Evolutionary conservation across 2,888 invertebrate genomes (phyloP), one percentile per base, ranked within the genome.

Genomic region (Trissolcus japonicus): DNA sequence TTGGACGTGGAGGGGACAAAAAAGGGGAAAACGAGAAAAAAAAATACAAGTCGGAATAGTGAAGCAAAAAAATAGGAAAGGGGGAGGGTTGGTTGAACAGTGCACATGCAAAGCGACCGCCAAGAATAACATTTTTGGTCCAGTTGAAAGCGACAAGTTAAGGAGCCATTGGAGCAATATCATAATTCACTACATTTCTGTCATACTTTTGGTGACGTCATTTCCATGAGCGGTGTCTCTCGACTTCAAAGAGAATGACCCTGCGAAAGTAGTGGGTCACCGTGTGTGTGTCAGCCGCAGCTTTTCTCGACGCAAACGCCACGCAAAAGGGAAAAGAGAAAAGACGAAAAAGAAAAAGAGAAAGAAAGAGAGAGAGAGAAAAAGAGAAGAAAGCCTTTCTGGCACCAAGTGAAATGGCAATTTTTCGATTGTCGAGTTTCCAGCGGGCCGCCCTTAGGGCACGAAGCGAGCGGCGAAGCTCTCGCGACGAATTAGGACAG

Each of bases 401-500:
- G 17, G 14, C 25, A 54, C 16, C 14, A 14, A 25, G 55, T 35
- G 25, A 69, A 69, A 75, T 63, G 14, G 61, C 67, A 56, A 63
- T 54, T 69, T 78, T 73, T 78, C 66, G 74, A 74, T 68, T 46
- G 68, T 14, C 53, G 54, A 41, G 60, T 71, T 50, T 16, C 53
- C 41, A 60, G 41, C 62, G 61, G 61, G 69, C 65, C 73, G 74
- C 76, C 81, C 79, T 59, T 41, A 79, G 79, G 80, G 81, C 77
- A 79, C 79, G 14, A 6, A 46, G 14, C 16, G 79, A 63, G 65
- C 77, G 69, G 62, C 78, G 74, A 77, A 75, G 75, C 76, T 73
- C 77, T 78, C 62, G 77, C 78, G 76, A 73, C 66, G 81, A 80
- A 80, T 81, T 82, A 81, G 80, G 71, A 68, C 83, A 80, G 85